Evolutionary conservation across 2,888 invertebrate species (phyloP).

Genomic region (Rhopalosiphum nymphaeae): DNA sequence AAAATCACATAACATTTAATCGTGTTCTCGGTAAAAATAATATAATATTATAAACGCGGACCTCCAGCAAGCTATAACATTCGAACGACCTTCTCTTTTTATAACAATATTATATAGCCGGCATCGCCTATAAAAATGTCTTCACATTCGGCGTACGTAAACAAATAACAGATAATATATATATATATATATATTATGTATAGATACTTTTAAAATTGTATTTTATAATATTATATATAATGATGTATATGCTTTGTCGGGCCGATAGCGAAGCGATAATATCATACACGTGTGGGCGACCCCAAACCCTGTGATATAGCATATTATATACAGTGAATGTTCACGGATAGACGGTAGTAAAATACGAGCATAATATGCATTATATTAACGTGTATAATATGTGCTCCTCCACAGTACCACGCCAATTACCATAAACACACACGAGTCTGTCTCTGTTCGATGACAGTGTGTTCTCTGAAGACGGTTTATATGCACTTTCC

Average conservation of each 20-base stretch:
- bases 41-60: neutral
- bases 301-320: no score
- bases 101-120: conserved; percentile 31
- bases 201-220: neutral
- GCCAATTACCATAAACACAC: conserved; percentile 59
- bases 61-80: neutral
- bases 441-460: neutral
- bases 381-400: neutral
- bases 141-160: conserved; percentile 17
- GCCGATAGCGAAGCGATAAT: conserved; percentile 35
- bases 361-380: conserved; percentile 20
- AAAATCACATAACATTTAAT: conserved; percentile 42
- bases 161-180: conserved; percentile 9
- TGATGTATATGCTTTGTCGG: neutral
- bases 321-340: neutral
- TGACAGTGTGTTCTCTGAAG: neutral
- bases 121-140: conserved; percentile 42
- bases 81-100: conserved; percentile 19
- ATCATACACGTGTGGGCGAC: conserved; percentile 49
- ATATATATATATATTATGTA: neutral
- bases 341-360: conserved; percentile 19
- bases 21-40: conserved; percentile 10
- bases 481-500: conserved; percentile 54
- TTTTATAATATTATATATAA: conserved; percentile 8
- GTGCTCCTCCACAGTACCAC: neutral